These are phyloP conservation scores for Atta colombica DNA, from an alignment of 1,140 invertebrate genomes.

Conservation along the genomic window DNA sequence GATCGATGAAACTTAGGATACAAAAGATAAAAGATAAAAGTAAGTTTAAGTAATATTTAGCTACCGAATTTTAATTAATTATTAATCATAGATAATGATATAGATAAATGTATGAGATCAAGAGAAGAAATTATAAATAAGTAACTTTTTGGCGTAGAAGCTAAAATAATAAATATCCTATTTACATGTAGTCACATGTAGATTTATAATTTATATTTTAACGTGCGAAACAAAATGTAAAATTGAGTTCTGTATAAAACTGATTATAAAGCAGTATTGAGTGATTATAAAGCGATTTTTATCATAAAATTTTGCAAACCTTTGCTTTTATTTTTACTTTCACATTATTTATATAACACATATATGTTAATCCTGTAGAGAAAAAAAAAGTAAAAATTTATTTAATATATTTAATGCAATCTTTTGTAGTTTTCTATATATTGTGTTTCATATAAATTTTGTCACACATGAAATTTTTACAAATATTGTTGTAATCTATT, in stretches of 20 bases:
- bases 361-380: neutral
- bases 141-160: too few relatives aligned
- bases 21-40: too few relatives aligned
- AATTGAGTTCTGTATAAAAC: neutral
- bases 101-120: too few relatives aligned
- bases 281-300: neutral
- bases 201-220: neutral
- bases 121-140: too few relatives aligned
- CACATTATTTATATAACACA: neutral
- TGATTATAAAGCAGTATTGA: too few relatives aligned
- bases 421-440: neutral
- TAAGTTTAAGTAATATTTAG: too few relatives aligned
- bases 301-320: neutral
- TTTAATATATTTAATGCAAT: neutral
- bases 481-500: neutral
- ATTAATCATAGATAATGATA: too few relatives aligned
- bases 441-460: neutral
- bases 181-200: neutral
- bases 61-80: too few relatives aligned
- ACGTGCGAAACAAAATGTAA: neutral
- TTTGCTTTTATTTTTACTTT: neutral
- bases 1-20: too few relatives aligned
- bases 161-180: too few relatives aligned
- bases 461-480: neutral
- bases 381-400: neutral